These are phyloP conservation scores for Brachymystax lenok DNA, from an alignment of 2,797 vertebrate genomes.

Conservation along the genomic window DNA sequence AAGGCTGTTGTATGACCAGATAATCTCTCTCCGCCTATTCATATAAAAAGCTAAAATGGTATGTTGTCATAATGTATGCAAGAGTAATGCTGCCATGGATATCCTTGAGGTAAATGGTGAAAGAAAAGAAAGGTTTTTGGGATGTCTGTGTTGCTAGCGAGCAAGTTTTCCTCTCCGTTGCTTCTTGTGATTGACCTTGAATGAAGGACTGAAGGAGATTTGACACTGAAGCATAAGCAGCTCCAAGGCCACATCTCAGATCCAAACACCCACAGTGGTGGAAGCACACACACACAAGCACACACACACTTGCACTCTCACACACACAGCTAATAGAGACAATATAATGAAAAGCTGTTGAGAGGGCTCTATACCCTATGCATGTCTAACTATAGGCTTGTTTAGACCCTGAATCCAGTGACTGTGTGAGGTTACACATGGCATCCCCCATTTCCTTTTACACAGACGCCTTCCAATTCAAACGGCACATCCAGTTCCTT, in stretches of 20 bases:
- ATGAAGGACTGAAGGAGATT: not conserved
- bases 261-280: not conserved
- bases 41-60: not conserved
- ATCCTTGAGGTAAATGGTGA: not conserved
- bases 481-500: constrained; percentile 22
- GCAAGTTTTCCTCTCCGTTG: not conserved
- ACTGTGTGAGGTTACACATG: constrained; percentile 22
- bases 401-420: constrained; percentile 15
- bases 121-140: not conserved
- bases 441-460: constrained; percentile 17
- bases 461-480: constrained; percentile 18
- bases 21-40: too few relatives aligned
- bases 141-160: not conserved
- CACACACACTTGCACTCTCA: constrained; percentile 14
- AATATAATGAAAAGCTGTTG: not conserved
- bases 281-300: not conserved
- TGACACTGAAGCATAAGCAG: not conserved
- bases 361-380: not conserved
- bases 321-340: not conserved
- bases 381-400: constrained; percentile 13
- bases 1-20: not conserved
- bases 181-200: not conserved
- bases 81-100: not conserved
- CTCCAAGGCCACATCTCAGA: not conserved
- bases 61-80: not conserved